Percentiles rank a stretch among this genome's conserved stretches.
These are phyloP conservation scores for Graptemys geographica DNA, from an alignment of 2,797 vertebrate species.

Conservation along the genomic window DNA sequence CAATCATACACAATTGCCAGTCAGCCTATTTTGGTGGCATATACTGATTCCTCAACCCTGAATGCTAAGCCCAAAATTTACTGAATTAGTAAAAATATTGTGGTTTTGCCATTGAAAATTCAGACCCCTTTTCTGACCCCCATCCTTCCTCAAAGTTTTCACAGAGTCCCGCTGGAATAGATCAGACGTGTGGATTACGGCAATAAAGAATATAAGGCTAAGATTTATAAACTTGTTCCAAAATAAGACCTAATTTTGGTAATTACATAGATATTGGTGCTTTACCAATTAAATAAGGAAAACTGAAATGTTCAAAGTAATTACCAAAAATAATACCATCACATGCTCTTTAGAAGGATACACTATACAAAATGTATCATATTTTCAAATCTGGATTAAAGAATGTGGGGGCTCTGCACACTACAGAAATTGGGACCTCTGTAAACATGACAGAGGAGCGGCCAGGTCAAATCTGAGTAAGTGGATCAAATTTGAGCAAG, in stretches of 20 bases:
- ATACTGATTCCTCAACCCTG: not conserved
- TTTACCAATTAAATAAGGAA: not conserved
- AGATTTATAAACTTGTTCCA: not conserved
- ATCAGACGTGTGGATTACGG: not conserved
- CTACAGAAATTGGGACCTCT: not conserved
- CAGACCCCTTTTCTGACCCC: not conserved
- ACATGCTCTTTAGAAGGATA: not conserved
- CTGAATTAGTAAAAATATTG: constrained; percentile 3
- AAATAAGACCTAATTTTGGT: not conserved
- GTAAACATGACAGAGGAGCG: not conserved
- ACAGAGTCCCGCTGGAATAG: not conserved
- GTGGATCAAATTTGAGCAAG: not conserved
- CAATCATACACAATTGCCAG: not conserved
- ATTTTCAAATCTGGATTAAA: not conserved
- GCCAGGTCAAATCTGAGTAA: no score
- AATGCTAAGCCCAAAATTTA: not conserved
- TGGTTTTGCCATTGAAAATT: not conserved
- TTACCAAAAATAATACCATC: not conserved
- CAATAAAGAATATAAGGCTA: not conserved
- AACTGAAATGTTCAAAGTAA: not conserved
- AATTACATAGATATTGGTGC: not conserved
- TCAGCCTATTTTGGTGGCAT: not conserved
- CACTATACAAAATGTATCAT: not conserved
- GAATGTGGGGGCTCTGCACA: not conserved
- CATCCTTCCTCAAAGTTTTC: not conserved